These are phyloP conservation scores for Oreochromis niloticus DNA, from an alignment of 2,113 vertebrate genomes.

Conservation along the genomic window DNA sequence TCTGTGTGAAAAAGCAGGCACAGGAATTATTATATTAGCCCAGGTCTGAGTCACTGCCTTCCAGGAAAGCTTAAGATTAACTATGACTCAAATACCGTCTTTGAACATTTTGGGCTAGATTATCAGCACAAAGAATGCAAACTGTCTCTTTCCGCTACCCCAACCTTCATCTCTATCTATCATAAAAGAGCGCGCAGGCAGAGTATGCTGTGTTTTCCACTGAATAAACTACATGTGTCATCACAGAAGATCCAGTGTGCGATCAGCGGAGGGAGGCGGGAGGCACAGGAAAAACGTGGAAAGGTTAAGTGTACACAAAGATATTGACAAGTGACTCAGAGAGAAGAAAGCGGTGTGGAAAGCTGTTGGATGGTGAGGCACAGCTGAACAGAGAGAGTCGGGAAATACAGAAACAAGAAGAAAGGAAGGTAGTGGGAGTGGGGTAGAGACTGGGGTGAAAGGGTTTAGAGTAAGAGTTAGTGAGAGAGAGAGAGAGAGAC, in stretches of 20 bases:
- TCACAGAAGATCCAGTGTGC: constrained; percentile 49
- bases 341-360: constrained; percentile 57
- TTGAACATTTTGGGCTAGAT: constrained; percentile 26
- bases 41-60: constrained; percentile 31
- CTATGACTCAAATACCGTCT: constrained; percentile 39
- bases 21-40: constrained; percentile 17
- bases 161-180: neutral
- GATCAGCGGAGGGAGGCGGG: constrained; percentile 30
- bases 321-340: constrained; percentile 65
- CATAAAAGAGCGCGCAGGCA: neutral
- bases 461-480: neutral
- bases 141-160: neutral
- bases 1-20: neutral
- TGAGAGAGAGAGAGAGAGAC: neutral
- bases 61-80: constrained; percentile 55
- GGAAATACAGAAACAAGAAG: neutral
- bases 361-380: neutral
- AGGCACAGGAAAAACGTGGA: constrained; percentile 33
- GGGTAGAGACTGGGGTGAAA: constrained; percentile 3
- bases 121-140: constrained; percentile 39
- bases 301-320: constrained; percentile 71
- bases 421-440: neutral
- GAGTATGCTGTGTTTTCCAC: constrained; percentile 26
- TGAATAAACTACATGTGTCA: constrained; percentile 55
- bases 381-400: constrained; percentile 22